These are phyloP conservation scores for Heliconius eleuchia DNA, from an alignment of 1,140 invertebrate species.

Conservation along the genomic window DNA sequence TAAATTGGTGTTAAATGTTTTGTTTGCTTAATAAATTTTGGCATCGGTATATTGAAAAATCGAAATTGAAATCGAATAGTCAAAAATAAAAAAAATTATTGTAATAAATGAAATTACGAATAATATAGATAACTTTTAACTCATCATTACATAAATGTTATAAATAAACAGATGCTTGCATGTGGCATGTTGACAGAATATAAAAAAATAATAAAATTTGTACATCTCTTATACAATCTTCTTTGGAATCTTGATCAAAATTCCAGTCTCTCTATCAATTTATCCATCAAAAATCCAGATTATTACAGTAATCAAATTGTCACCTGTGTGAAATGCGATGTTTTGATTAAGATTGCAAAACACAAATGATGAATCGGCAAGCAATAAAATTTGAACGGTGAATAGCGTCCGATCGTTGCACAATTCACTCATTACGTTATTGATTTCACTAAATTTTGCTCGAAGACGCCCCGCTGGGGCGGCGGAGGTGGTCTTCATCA, in stretches of 20 bases:
- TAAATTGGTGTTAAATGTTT: not conserved
- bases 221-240: too few species aligned
- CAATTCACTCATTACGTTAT: slow-evolving; percentile 77
- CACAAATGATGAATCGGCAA: slow-evolving; percentile 49
- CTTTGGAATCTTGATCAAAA: too few species aligned
- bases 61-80: not conserved
- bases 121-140: too few species aligned
- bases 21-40: not conserved
- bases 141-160: not conserved
- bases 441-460: slow-evolving; percentile 71
- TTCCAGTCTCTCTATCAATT: too few species aligned
- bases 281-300: not conserved
- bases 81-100: not conserved
- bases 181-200: not conserved
- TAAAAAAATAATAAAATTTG: too few species aligned
- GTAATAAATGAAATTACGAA: too few species aligned
- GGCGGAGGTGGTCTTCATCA: slow-evolving; percentile 57
- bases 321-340: slow-evolving; percentile 10
- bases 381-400: slow-evolving; percentile 44
- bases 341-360: slow-evolving; percentile 42
- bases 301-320: not conserved
- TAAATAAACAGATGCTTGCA: not conserved
- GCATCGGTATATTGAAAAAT: not conserved
- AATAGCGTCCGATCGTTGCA: slow-evolving; percentile 59
- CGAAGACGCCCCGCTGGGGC: slow-evolving; percentile 64